Percentiles rank a stretch among this genome's conserved stretches.
These are phyloP conservation scores for Peucedramus taeniatus DNA, from an alignment of 2,113 vertebrate species.

Conservation along the genomic window DNA sequence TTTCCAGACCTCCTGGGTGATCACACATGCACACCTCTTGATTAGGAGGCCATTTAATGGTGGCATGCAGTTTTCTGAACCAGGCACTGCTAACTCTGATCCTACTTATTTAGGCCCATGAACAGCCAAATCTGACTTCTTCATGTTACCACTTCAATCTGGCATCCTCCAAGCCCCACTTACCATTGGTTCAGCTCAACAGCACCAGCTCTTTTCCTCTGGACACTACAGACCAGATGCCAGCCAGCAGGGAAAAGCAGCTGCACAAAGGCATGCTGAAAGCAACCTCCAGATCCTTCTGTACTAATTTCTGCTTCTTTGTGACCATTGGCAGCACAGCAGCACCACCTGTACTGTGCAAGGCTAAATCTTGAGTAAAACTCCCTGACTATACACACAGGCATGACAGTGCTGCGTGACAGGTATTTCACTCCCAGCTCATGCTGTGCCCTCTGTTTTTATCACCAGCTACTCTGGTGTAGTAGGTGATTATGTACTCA, in stretches of 20 bases:
- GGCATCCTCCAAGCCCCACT: neutral
- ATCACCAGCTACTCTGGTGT: neutral
- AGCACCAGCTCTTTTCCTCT: neutral
- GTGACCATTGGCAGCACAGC: neutral
- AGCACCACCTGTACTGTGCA: neutral
- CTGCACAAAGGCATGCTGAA: neutral
- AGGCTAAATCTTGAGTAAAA: neutral
- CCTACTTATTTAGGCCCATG: neutral
- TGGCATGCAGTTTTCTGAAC: neutral
- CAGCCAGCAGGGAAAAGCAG: neutral
- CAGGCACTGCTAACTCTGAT: neutral
- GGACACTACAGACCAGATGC: neutral
- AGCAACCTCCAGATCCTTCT: neutral
- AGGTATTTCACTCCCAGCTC: neutral
- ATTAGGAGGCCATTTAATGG: neutral
- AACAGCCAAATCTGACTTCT: neutral
- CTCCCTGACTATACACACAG: neutral
- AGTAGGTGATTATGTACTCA: neutral
- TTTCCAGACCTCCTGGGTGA: neutral
- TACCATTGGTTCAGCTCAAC: neutral
- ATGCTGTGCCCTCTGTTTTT: neutral
- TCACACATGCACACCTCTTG: neutral
- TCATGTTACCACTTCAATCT: neutral
- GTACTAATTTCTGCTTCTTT: neutral
- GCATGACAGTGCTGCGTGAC: fast-evolving